Evolutionary conservation across 2,888 invertebrate species (phyloP).

Genomic region (Vesta saturnalis): DNA sequence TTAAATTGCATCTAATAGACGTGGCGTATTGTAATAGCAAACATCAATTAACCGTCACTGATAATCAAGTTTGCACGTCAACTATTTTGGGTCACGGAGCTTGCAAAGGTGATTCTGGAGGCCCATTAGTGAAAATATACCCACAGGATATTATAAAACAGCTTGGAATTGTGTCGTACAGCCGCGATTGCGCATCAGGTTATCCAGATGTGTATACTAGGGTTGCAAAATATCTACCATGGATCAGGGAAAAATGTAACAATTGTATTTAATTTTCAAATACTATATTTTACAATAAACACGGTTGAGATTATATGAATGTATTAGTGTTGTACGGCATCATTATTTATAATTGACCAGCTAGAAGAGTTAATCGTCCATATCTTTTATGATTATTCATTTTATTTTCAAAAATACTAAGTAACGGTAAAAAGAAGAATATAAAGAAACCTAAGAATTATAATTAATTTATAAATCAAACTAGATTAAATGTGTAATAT

Average conservation of each 20-base stretch:
- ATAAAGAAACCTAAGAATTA: too few relatives aligned
- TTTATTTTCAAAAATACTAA: too few relatives aligned
- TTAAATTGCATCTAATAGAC: background rate
- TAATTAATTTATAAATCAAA: too few relatives aligned
- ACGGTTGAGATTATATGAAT: too few relatives aligned
- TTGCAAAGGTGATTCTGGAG: constrained; percentile 67
- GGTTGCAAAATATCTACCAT: constrained; percentile 59
- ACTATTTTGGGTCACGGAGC: constrained; percentile 66
- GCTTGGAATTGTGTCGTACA: constrained; percentile 67
- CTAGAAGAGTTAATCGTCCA: too few relatives aligned
- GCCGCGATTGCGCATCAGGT: constrained; percentile 65
- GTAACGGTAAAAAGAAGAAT: too few relatives aligned
- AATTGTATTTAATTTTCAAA: constrained; percentile 5
- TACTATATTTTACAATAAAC: too few relatives aligned
- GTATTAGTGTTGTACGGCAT: too few relatives aligned
- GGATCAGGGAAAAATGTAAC: constrained; percentile 45
- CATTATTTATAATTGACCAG: too few relatives aligned
- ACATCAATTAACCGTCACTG: background rate
- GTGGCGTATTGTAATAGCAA: background rate
- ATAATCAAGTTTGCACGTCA: constrained; percentile 13
- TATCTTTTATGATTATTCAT: too few relatives aligned
- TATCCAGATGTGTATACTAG: constrained; percentile 66
- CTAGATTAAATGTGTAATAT: too few relatives aligned
- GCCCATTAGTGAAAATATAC: constrained; percentile 61
- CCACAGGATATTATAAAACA: constrained; percentile 52